Base-by-base conservation (phyloP, 2,888 invertebrate genomes). In the Acronicta psi region DNA sequence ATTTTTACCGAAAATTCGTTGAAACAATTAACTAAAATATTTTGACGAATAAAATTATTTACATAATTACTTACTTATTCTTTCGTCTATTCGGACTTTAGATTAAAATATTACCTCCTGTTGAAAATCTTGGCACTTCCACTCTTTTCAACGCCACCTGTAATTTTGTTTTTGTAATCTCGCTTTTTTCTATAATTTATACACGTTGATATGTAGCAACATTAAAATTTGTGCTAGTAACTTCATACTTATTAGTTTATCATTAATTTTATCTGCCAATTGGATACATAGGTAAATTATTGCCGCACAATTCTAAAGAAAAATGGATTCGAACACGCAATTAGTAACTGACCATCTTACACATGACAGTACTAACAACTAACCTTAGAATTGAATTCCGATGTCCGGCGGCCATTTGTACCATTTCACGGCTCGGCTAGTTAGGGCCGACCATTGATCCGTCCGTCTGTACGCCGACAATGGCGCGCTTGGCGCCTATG, bases 371-470 rank as follows among this genome's bases (percentile, higher is more conserved):
- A 62, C 59, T 63, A 65, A 68, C 69, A 73, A 65, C 72, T 57
- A 70, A 75, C 67, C 63, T 77, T 76, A 70, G 74, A 73, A 75
- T 75, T 64, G 77, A 67, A 75, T 75, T 73, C 77, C 74, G 44
- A 73, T 75, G 68, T 75, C 75, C 52, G 51, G 47, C 61, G 68
- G 59, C 87, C 77, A 91, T 92, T 92, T 91, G 92, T 90, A 88
- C 82, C 80, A 82, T 76, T 91, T 92, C 90, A 89, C 90, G 84
- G 90, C 90, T 88, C 58, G 47, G 82, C 87, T 90, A 88, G 90
- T 90, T 89, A 86, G 85, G 77, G 62, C 55, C 57, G 51, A 66
- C 91, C 86, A 92, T 92, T 92, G 92, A 92, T 86, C 89, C 90
- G 92, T 91, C 92, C 68, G 83, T 88, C 87, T 74, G 51, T 51